Evolutionary conservation across 2,888 invertebrate genomes (phyloP), one percentile per base, ranked within the genome.

Genomic region (Andrena flavipes): DNA sequence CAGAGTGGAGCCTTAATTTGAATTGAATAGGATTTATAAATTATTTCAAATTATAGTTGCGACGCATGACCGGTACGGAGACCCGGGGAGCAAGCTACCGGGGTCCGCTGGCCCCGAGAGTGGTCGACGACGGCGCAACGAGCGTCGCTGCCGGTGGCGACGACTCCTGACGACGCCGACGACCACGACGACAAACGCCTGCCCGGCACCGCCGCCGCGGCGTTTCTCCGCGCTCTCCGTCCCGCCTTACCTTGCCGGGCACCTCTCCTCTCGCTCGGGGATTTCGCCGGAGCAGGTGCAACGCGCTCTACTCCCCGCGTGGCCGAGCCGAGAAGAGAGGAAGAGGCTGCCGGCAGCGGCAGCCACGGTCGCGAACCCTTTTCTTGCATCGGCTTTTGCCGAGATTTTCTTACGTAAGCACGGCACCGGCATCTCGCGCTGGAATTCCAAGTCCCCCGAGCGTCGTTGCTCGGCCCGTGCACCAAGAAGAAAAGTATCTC

Each of bases 21-120:
- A 94, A 94, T 94, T 93, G 94, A 94, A 94, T 94, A 92, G 94
- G 93, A 93, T 93, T 93, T 93, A 93, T 94, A 94, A 94, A 93
- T 93, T 93, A 93, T 94, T 94, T 93, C 92, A 93, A 93, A 94
- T 93, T 93, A 94, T 93, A 91, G 93, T 93, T 91, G 92, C 92
- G 91, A 91, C 91, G 92, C 93, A 92, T 90, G 92, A 91, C 89
- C 90, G 88, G 89, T 87, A 86, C 86, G 83, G 84, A 86, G 87
- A 79, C 79, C 76, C 59, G 82, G 80, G 62, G 76, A 30, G 76
- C 49, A 59, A 81, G 87, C 87, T 86, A 80, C 86, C 83, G 80
- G 71, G 62, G 49, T 69, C 76, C 60, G 78, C 62, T 67, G 65
- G 62, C 26, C 13, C 74, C 26, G 16, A 42, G 63, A 30, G 23